Conservation (phyloP, 1,140 invertebrate species). For the Euura lappo region DNA sequence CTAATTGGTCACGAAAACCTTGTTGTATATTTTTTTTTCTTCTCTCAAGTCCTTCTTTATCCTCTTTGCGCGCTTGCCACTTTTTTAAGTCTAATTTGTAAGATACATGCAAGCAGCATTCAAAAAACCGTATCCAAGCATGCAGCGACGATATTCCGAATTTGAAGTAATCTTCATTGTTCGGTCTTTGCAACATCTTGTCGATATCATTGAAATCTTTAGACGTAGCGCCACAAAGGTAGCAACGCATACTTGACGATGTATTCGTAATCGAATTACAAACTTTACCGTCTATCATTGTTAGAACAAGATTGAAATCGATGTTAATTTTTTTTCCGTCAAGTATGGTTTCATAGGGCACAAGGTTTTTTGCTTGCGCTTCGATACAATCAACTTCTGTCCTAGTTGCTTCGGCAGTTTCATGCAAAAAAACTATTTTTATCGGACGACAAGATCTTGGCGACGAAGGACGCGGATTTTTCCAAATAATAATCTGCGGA, state of each 20-base stretch:
- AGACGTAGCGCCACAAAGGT: slow-evolving; percentile 34
- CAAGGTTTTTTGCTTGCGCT: slow-evolving; percentile 10
- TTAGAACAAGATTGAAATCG: background rate
- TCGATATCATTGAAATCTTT: slow-evolving; percentile 32
- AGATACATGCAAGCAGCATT: background rate
- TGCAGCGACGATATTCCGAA: background rate
- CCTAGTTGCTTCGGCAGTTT: background rate
- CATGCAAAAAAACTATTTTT: background rate
- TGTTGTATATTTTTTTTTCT: background rate
- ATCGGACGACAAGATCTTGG: no score
- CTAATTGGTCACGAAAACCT: background rate
- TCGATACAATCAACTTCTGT: background rate
- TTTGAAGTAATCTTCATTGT: background rate
- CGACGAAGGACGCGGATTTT: no score
- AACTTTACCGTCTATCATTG: slow-evolving; percentile 43
- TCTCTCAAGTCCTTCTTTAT: background rate
- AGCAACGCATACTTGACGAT: slow-evolving; percentile 28
- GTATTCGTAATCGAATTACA: slow-evolving; percentile 54
- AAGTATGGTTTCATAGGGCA: background rate
- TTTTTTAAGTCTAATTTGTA: background rate
- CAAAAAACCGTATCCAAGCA: background rate
- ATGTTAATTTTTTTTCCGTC: background rate
- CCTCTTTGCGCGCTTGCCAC: background rate
- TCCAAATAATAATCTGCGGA: no score
- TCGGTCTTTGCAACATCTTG: background rate